phyloP scores from a whole-genome alignment of 2,797 vertebrate genomes.

The Hippocampus kuda region DNA sequence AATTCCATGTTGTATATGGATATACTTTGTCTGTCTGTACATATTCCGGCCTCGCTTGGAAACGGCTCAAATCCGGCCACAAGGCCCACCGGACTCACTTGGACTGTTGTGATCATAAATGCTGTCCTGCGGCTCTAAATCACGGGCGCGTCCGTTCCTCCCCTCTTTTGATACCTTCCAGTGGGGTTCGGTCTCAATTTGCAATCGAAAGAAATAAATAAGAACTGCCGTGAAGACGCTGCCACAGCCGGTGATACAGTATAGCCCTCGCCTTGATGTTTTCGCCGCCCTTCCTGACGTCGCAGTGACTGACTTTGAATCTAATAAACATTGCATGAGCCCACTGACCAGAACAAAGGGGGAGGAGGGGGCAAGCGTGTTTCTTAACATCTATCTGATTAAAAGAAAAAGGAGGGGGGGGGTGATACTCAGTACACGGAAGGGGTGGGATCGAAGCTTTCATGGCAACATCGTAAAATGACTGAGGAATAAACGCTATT shows the following conservation, averaged over 20 bases:
- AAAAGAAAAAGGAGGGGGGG: constrained; percentile 29
- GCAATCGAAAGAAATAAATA: constrained; percentile 56
- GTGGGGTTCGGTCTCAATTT: constrained; percentile 67
- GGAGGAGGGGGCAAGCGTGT: constrained; percentile 42
- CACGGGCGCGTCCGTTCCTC: constrained; percentile 54
- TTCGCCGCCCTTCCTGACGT: constrained; percentile 49
- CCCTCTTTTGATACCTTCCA: constrained; percentile 51
- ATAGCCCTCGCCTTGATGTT: constrained; percentile 48
- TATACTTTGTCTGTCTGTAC: constrained; percentile 55
- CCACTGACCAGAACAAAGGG: constrained; percentile 65
- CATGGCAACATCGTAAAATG: constrained; percentile 64
- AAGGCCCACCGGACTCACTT: constrained; percentile 65
- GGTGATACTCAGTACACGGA: constrained; percentile 49
- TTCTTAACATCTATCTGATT: constrained; percentile 61
- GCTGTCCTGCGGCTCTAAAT: constrained; percentile 59
- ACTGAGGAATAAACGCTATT: constrained; percentile 64
- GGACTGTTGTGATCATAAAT: constrained; percentile 70
- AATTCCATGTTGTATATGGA: constrained; percentile 58
- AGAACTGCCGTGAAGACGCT: constrained; percentile 39
- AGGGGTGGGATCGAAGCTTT: constrained; percentile 59
- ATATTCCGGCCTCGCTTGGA: constrained; percentile 56
- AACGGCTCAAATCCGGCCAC: constrained; percentile 60
- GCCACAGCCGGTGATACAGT: constrained; percentile 29
- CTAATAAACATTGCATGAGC: constrained; percentile 66
- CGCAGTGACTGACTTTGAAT: constrained; percentile 67